Percentiles rank a stretch among this genome's conserved stretches.
These are phyloP conservation scores for Glossosoma conforme DNA, from an alignment of 1,140 invertebrate genomes.

Conservation along the genomic window DNA sequence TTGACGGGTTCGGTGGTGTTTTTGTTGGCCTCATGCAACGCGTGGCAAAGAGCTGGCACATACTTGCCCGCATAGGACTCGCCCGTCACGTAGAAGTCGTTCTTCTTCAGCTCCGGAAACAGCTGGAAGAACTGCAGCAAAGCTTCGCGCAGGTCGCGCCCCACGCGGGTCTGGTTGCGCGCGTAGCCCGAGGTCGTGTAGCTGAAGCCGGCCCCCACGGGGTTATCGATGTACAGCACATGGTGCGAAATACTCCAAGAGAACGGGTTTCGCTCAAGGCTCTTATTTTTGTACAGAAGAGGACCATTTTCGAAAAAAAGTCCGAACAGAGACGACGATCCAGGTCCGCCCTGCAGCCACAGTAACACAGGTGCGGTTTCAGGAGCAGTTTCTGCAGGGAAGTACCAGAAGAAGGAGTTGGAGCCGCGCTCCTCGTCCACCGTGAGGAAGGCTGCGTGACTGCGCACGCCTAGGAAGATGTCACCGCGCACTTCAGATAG, in stretches of 20 bases:
- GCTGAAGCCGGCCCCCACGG: slow-evolving; percentile 77
- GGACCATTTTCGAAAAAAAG: slow-evolving; percentile 82
- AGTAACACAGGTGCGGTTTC: slow-evolving; percentile 59
- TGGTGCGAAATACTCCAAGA: slow-evolving; percentile 72
- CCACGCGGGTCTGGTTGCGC: slow-evolving; percentile 61
- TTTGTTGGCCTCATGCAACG: slow-evolving; percentile 62
- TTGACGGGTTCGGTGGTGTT: slow-evolving; percentile 56
- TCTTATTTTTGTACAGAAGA: slow-evolving; percentile 55
- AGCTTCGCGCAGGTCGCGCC: slow-evolving; percentile 60
- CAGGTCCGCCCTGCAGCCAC: slow-evolving; percentile 78
- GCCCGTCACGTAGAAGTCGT: slow-evolving; percentile 74
- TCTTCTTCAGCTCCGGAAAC: slow-evolving; percentile 60
- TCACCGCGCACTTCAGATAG: slow-evolving; percentile 38
- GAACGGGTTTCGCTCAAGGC: slow-evolving; percentile 53
- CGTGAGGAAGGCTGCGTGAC: slow-evolving; percentile 66
- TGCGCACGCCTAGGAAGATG: slow-evolving; percentile 36
- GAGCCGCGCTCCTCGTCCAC: slow-evolving; percentile 61
- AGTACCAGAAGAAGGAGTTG: slow-evolving; percentile 78
- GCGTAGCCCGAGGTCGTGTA: slow-evolving; percentile 65
- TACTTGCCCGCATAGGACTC: slow-evolving; percentile 87
- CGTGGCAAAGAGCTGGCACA: slow-evolving; percentile 71
- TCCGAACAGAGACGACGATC: slow-evolving; percentile 72
- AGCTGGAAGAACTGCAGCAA: slow-evolving; percentile 69
- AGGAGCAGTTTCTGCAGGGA: slow-evolving; percentile 53
- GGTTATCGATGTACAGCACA: slow-evolving; percentile 82